These are phyloP conservation scores for Drosophila sturtevanti DNA, from an alignment of 1,140 invertebrate species.

Conservation along the genomic window DNA sequence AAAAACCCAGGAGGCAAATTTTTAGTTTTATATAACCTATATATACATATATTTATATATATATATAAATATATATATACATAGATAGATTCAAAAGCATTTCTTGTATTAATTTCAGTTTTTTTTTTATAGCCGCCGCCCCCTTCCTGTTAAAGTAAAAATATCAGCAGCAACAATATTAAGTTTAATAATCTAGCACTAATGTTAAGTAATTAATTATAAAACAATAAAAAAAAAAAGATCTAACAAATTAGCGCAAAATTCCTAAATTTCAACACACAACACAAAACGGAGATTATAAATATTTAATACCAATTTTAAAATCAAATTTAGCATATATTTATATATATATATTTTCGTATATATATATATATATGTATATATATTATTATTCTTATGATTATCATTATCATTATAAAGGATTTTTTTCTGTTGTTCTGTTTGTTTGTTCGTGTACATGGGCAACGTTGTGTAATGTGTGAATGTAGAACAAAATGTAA, in stretches of 20 bases:
- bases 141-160: constrained; percentile 42
- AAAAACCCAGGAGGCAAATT: constrained; percentile 49
- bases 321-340: constrained; percentile 75
- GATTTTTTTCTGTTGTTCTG: neutral
- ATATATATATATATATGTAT: constrained; percentile 52
- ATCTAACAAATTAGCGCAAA: constrained; percentile 70
- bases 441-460: constrained; percentile 50
- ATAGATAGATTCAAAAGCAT: constrained; percentile 37
- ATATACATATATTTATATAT: constrained; percentile 32
- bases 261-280: constrained; percentile 70
- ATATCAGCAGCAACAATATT: constrained; percentile 66
- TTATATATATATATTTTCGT: constrained; percentile 31
- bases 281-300: constrained; percentile 64
- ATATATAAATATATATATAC: constrained; percentile 27
- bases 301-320: constrained; percentile 67
- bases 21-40: constrained; percentile 65
- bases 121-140: constrained; percentile 37
- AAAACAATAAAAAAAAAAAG: constrained; percentile 38
- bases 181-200: constrained; percentile 76
- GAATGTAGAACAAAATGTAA: constrained; percentile 34
- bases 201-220: constrained; percentile 69
- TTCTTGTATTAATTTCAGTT: constrained; percentile 52
- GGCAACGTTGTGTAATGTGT: constrained; percentile 7
- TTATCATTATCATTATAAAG: neutral
- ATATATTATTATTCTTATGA: neutral